Evolutionary conservation across 2,113 vertebrate species (phyloP).

Genomic region (Grammomys dolichurus): DNA sequence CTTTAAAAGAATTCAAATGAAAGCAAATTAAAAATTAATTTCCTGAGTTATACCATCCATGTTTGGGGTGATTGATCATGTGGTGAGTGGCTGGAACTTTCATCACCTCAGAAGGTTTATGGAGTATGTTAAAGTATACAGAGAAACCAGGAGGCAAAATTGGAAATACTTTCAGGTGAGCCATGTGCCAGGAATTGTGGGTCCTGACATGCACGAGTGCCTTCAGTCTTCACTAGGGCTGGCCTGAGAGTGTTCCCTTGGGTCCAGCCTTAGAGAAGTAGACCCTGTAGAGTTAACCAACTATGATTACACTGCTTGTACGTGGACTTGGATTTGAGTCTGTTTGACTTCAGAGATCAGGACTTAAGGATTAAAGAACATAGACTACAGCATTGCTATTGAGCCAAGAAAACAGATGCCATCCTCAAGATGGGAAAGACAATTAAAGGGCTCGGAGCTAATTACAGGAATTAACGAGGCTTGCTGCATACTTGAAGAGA

Average conservation of each 20-base stretch:
- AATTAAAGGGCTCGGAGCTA: conserved; percentile 28
- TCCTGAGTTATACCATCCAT: neutral
- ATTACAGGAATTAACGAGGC: conserved; percentile 3
- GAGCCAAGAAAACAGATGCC: conserved; percentile 27
- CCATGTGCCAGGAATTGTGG: neutral
- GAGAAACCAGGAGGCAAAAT: neutral
- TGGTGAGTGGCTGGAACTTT: neutral
- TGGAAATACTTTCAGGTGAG: neutral
- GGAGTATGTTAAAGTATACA: neutral
- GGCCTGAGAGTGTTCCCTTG: neutral
- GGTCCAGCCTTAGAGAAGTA: neutral
- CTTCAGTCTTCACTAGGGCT: neutral
- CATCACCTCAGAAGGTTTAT: neutral
- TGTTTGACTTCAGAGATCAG: neutral
- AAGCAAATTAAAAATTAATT: conserved; percentile 40
- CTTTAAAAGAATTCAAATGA: conserved; percentile 42
- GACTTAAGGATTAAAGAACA: neutral
- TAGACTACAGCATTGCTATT: neutral
- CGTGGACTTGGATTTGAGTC: neutral
- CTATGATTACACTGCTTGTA: neutral
- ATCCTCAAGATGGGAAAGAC: conserved; percentile 29
- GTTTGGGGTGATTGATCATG: neutral
- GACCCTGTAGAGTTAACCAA: too few species aligned
- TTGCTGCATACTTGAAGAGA: neutral
- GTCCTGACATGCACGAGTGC: too few species aligned